phyloP scores from a whole-genome alignment of 2,888 invertebrate species.

The Agrotis exclamationis region DNA sequence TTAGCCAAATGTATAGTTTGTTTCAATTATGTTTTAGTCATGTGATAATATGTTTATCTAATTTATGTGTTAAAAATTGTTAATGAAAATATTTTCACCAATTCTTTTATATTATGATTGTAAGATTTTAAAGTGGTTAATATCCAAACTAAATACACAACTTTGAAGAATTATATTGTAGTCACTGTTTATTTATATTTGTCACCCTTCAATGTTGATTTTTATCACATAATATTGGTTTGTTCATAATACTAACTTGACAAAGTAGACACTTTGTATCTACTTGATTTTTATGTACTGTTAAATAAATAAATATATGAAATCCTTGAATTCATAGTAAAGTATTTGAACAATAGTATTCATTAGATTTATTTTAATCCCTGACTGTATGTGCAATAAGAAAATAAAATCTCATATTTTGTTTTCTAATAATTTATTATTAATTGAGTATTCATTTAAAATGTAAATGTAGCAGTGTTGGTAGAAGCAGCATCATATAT shows the following conservation, averaged over 20 bases:
- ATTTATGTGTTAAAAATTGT: slow-evolving; percentile 89
- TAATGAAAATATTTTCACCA: slow-evolving; percentile 81
- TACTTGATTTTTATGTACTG: slow-evolving; percentile 62
- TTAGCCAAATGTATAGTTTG: slow-evolving; percentile 90
- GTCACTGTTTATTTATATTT: slow-evolving; percentile 75
- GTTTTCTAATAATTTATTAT: slow-evolving; percentile 67
- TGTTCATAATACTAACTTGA: slow-evolving; percentile 68
- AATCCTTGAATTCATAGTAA: slow-evolving; percentile 69
- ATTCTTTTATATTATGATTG: slow-evolving; percentile 84
- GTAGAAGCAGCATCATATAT: slow-evolving; percentile 98
- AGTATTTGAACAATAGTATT: slow-evolving; percentile 64
- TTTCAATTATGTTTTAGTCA: slow-evolving; percentile 87
- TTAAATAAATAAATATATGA: slow-evolving; percentile 62
- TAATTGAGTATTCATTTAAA: slow-evolving; percentile 84
- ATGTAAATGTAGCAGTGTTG: slow-evolving; percentile 95
- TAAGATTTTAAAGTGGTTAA: slow-evolving; percentile 85
- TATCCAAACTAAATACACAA: slow-evolving; percentile 88
- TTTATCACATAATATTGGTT: slow-evolving; percentile 55
- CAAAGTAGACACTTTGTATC: slow-evolving; percentile 64
- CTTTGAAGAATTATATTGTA: slow-evolving; percentile 84
- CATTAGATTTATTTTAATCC: slow-evolving; percentile 57
- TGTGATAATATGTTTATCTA: slow-evolving; percentile 89
- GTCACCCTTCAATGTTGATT: slow-evolving; percentile 58
- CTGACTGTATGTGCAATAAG: slow-evolving; percentile 1
- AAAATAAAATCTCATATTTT: slow-evolving; percentile 45